Evolutionary conservation across 2,797 vertebrate species (phyloP), one percentile per base, ranked within the genome.

Genomic region (Rhinella marina): DNA sequence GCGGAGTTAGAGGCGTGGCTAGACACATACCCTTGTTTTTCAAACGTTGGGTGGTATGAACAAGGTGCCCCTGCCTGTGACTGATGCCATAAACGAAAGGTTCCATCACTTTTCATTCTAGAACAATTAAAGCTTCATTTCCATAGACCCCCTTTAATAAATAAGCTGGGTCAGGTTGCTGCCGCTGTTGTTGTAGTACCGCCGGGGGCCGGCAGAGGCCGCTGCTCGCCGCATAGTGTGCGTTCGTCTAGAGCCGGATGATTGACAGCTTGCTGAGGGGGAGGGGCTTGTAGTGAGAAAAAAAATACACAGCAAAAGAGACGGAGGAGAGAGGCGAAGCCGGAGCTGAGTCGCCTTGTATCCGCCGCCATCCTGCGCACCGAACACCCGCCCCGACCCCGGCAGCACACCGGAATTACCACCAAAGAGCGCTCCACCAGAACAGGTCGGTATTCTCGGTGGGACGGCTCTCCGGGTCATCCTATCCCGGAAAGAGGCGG

Each of bases 331-430:
- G 64, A 90, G 90, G 81, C 88, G 89, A 82, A 91, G 87, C 86
- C 88, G 92, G 87, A 85, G 88, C 88, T 41, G 90, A 80, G 90
- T 23, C 77, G 87, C 83, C 87, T 90, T 90, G 91, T 90, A 95
- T 94, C 95, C 94, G 92, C 90, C 90, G 93, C 92, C 94, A 95
- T 95, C 94, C 93, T 88, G 92, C 90, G 90, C 92, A 90, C 88
- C 79, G 90, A 86, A 84, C 82, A 91, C 88, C 87, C 91, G 73
- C 82, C 88, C 84, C 16, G 83, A 88, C 68, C 90, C 91, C 90
- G 88, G 86, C 90, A 88, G 87, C 90, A 90, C 90, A 90, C 91
- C 90, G 85, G 87, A 90, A 88, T 90, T 91, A 93, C 81, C 90
- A 61, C 88, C 86, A 78, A 91, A 91, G 90, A 91, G 92, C 91